Conservation (phyloP, 1,140 invertebrate species). For the Thalassaphorura encarpata region DNA sequence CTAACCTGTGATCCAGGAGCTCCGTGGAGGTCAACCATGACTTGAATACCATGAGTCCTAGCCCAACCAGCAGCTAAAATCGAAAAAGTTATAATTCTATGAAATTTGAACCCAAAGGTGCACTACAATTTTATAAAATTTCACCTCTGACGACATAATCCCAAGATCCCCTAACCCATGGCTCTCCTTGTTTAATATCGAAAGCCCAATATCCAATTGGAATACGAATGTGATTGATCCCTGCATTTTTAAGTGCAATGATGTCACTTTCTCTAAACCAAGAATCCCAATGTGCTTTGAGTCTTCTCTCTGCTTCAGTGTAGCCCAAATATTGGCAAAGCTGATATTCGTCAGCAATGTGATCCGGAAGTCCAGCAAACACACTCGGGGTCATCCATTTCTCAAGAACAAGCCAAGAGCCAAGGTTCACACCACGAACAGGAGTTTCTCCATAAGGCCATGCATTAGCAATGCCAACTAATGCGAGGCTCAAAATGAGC, state of each 20-base stretch:
- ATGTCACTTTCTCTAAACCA: slow-evolving; percentile 30
- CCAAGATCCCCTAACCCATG: slow-evolving; percentile 29
- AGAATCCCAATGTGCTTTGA: slow-evolving; percentile 26
- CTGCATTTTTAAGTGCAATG: slow-evolving; percentile 20
- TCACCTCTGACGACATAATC: slow-evolving; percentile 27
- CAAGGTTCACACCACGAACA: slow-evolving; percentile 30
- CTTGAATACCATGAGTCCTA: slow-evolving; percentile 22
- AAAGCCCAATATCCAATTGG: slow-evolving; percentile 29
- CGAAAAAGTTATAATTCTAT: no score
- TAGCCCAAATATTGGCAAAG: slow-evolving; percentile 16
- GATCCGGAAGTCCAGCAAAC: slow-evolving; percentile 12
- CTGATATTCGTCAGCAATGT: slow-evolving; percentile 23
- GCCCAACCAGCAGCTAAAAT: slow-evolving; percentile 25
- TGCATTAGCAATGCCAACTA: background rate
- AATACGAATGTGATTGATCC: slow-evolving; percentile 29
- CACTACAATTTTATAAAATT: no score
- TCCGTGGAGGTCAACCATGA: slow-evolving; percentile 29
- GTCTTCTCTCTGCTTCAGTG: slow-evolving; percentile 7
- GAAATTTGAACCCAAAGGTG: no score
- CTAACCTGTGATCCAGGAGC: slow-evolving; percentile 25
- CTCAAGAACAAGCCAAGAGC: slow-evolving; percentile 27
- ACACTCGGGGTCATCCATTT: slow-evolving; percentile 28
- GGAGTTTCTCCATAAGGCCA: slow-evolving; percentile 19
- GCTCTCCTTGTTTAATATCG: slow-evolving; percentile 20
- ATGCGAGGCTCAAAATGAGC: no score